These are phyloP conservation scores for Eupithecia vulgata DNA, from an alignment of 2,888 invertebrate species.

Conservation along the genomic window DNA sequence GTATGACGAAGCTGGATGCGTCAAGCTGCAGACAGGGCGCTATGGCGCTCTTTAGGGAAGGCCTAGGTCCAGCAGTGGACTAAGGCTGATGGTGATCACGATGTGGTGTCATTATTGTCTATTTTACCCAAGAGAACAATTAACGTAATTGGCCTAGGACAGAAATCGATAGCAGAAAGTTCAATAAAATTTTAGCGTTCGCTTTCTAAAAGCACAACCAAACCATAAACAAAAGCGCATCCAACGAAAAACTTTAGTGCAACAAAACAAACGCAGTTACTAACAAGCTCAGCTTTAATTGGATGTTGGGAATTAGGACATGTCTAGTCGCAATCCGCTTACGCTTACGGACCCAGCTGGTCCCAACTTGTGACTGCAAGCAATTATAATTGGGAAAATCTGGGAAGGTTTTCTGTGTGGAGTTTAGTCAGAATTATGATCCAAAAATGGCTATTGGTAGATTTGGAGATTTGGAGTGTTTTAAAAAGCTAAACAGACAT, in stretches of 20 bases:
- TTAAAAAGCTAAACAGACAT: no score
- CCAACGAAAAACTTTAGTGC: constrained; percentile 10
- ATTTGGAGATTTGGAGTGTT: no score
- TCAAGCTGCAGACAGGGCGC: no score
- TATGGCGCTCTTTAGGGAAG: no score
- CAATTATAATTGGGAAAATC: constrained; percentile 14
- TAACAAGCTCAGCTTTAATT: constrained; percentile 23
- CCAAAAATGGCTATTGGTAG: neutral
- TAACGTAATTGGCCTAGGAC: no score
- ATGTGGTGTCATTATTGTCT: no score
- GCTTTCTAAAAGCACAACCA: constrained; percentile 1
- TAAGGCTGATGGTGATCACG: no score
- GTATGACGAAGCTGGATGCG: no score
- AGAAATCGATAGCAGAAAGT: neutral
- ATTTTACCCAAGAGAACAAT: no score
- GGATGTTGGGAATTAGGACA: constrained; percentile 26
- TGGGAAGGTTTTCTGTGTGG: neutral
- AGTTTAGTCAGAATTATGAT: neutral
- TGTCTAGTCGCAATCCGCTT: constrained; percentile 23
- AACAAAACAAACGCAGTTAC: constrained; percentile 15
- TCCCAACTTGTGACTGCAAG: constrained; percentile 3
- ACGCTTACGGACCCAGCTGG: constrained; percentile 2
- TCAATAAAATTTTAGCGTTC: neutral
- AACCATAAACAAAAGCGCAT: constrained; percentile 22
- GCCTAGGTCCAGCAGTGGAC: no score